phyloP scores from a whole-genome alignment of 2,888 invertebrate species.

The Hypsopygia costalis region DNA sequence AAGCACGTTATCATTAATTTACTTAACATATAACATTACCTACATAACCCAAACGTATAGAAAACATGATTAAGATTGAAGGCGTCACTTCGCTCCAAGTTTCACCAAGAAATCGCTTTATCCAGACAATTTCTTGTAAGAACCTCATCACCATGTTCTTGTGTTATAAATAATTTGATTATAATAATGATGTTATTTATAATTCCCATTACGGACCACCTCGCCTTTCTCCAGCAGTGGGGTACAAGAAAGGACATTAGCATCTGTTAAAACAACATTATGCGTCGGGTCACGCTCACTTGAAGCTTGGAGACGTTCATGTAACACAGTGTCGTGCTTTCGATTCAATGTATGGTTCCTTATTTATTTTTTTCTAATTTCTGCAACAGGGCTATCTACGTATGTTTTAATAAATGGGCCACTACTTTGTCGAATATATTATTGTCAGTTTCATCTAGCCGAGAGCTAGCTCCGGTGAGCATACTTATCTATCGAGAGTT shows the following conservation, averaged over 20 bases:
- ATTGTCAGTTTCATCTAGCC: too few relatives aligned
- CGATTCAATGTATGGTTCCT: neutral
- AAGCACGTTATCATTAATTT: too few relatives aligned
- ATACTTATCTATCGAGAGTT: too few relatives aligned
- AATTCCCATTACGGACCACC: neutral
- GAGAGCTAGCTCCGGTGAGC: too few relatives aligned
- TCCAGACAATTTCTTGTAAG: neutral
- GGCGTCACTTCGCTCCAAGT: too few relatives aligned
- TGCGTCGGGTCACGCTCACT: constrained; percentile 51
- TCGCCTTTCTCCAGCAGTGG: neutral
- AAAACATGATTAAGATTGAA: too few relatives aligned
- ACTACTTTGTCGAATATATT: too few relatives aligned
- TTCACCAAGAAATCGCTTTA: neutral
- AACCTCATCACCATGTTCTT: neutral
- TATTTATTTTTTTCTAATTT: too few relatives aligned
- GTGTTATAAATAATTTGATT: neutral
- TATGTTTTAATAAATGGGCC: too few relatives aligned
- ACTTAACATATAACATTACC: too few relatives aligned
- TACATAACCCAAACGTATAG: too few relatives aligned
- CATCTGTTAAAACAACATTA: constrained; percentile 77
- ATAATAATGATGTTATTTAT: neutral
- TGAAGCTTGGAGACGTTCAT: constrained; percentile 18
- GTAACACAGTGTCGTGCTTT: neutral
- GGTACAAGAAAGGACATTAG: constrained; percentile 55
- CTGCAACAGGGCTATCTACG: too few relatives aligned